Evolutionary conservation across 2,888 invertebrate species (phyloP), one percentile per base, ranked within the genome.

Genomic region (Drosophila sordidula): DNA sequence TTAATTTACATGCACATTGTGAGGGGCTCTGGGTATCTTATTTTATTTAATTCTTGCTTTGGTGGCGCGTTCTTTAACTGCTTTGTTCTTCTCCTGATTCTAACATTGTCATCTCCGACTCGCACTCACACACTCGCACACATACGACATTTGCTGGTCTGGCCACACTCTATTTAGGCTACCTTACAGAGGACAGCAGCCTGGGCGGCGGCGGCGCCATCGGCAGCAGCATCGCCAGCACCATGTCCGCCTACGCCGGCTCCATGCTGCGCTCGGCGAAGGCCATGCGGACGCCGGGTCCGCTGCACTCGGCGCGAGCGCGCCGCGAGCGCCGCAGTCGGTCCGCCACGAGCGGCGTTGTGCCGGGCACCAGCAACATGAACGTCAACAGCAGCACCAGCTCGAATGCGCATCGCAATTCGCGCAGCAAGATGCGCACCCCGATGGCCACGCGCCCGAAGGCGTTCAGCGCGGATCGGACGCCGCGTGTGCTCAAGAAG

Each of bases 141-240:
- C 46, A 36, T 18, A 36, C 44, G 41, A 51, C 49, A 57, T 42
- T 58, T 45, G 54, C 61, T 36, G 56, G 58, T 42, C 62, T 58
- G 70, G 71, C 65, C 75, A 76, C 73, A 87, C 76, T 89, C 75
- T 75, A 81, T 80, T 76, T 82, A 92, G 92, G 92, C 82, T 92
- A 92, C 91, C 91, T 92, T 92, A 92, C 92, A 92, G 92, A 92
- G 87, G 92, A 92, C 84, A 92, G 91, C 80, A 79, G 88, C 63
- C 38, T 76, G 32, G 71, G 77, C 36, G 76, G 66, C 25, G 56
- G 52, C 59, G 52, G 80, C 77, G 56, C 54, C 16, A 26, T 56
- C 57, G 52, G 80, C 77, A 73, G 75, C 71, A 56, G 71, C 75
- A 77, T 77, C 46, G 71, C 42, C 56, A 55, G 44, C 57, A 50